A percentile compares a stretch with the other conserved stretches of the same genome.
Evolutionary conservation across 2,888 invertebrate genomes (phyloP).

Genomic region (Arge pagana): DNA sequence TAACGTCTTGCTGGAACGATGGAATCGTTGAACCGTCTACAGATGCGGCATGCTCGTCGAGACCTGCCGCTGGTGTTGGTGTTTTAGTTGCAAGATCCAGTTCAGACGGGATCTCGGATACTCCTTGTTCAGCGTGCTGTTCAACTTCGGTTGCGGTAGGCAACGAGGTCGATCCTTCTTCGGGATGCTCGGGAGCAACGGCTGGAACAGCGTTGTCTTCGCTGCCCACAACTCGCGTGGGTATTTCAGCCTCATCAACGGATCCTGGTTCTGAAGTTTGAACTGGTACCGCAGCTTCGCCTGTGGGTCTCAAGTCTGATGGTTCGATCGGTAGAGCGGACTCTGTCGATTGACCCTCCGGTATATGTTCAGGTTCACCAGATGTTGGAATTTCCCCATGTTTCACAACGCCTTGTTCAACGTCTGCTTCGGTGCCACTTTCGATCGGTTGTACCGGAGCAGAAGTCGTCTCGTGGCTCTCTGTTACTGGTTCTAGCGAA

Average conservation of each 20-base stretch:
- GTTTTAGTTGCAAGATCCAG: no score
- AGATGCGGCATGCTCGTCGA: background rate
- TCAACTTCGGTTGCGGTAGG: no score
- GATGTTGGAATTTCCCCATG: constrained; percentile 21
- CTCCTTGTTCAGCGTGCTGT: no score
- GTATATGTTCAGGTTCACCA: constrained; percentile 20
- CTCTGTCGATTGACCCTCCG: constrained; percentile 9
- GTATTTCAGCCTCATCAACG: background rate
- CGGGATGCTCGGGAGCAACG: no score
- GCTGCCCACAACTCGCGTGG: constrained; percentile 2
- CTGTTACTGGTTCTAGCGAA: constrained; percentile 24
- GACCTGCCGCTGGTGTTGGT: background rate
- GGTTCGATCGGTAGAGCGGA: constrained; percentile 23
- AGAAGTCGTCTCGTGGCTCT: constrained; percentile 9
- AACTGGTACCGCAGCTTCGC: background rate
- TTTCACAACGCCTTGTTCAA: constrained; percentile 14
- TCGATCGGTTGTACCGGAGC: constrained; percentile 5
- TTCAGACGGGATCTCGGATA: no score
- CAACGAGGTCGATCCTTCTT: no score
- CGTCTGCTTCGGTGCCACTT: constrained; percentile 25
- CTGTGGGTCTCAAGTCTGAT: constrained; percentile 4
- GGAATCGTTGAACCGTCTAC: constrained; percentile 4
- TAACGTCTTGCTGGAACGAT: background rate
- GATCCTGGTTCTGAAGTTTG: background rate
- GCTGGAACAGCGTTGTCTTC: background rate